These are phyloP conservation scores for Rhimphoctona megacephalus DNA, from an alignment of 2,888 invertebrate genomes.

Conservation along the genomic window DNA sequence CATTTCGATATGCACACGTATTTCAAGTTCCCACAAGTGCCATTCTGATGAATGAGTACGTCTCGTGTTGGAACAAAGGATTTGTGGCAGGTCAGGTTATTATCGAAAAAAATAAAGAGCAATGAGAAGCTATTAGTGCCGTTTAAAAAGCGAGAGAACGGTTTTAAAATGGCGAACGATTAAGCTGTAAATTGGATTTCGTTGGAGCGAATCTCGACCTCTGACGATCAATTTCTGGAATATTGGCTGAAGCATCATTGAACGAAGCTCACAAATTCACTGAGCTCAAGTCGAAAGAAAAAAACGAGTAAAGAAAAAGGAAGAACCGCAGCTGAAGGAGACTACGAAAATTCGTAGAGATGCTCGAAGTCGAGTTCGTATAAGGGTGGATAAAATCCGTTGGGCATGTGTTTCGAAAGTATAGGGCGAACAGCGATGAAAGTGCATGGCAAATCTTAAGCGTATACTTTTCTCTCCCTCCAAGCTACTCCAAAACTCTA, in stretches of 20 bases:
- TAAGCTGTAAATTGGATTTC: not conserved
- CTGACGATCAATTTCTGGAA: not conserved
- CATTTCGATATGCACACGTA: not conserved
- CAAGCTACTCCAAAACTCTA: constrained; percentile 49
- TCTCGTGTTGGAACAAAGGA: constrained; percentile 4
- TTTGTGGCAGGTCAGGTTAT: constrained; percentile 8
- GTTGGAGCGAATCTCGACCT: not conserved
- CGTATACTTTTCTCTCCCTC: constrained; percentile 3
- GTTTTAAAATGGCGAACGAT: not conserved
- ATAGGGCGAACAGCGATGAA: constrained; percentile 15
- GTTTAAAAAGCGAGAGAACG: not conserved
- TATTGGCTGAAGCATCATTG: not conserved
- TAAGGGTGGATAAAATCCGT: not conserved
- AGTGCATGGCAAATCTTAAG: constrained; percentile 64
- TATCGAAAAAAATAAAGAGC: not conserved
- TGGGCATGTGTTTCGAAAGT: constrained; percentile 8
- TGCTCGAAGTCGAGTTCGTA: not conserved
- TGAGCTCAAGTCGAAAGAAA: not conserved
- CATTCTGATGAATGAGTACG: not conserved
- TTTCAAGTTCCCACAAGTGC: not conserved
- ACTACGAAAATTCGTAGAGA: not conserved
- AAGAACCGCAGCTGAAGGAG: not conserved
- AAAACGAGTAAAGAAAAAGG: not conserved
- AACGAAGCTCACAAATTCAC: constrained; percentile 1
- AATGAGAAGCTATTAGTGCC: not conserved